These are phyloP conservation scores for Deroplatys truncata DNA, from an alignment of 2,888 invertebrate species.

Conservation along the genomic window DNA sequence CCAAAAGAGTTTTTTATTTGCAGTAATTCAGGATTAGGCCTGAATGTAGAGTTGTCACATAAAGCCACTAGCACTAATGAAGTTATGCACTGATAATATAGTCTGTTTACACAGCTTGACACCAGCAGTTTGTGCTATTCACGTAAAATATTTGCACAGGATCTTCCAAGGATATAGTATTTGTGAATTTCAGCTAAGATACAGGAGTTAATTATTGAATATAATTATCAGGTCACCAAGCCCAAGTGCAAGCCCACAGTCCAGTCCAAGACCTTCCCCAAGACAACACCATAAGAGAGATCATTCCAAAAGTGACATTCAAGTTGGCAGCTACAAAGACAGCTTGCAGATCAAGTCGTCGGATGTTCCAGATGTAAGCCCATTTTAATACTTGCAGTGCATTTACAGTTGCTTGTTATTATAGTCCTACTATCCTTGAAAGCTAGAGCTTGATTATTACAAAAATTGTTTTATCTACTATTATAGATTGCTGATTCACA, in stretches of 20 bases:
- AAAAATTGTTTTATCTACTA: no score
- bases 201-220: not conserved
- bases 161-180: not conserved
- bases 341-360: conserved; percentile 13
- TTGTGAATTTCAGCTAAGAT: not conserved
- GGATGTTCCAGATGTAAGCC: conserved; percentile 18
- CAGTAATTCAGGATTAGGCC: no score
- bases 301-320: conserved; percentile 23
- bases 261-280: conserved; percentile 53
- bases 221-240: conserved; percentile 38
- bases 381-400: not conserved
- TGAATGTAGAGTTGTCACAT: not conserved
- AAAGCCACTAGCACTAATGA: not conserved
- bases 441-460: no score
- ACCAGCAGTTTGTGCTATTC: not conserved
- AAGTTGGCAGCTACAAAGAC: conserved; percentile 16
- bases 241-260: conserved; percentile 44
- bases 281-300: conserved; percentile 38
- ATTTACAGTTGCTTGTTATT: not conserved
- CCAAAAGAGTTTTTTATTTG: no score
- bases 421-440: no score
- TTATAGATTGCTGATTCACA: no score
- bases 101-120: not conserved
- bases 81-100: not conserved
- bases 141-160: not conserved